A percentile compares a stretch with the other conserved stretches of the same genome.
Evolutionary conservation across 2,113 vertebrate species (phyloP).

Genomic region (Aramus guarauna): DNA sequence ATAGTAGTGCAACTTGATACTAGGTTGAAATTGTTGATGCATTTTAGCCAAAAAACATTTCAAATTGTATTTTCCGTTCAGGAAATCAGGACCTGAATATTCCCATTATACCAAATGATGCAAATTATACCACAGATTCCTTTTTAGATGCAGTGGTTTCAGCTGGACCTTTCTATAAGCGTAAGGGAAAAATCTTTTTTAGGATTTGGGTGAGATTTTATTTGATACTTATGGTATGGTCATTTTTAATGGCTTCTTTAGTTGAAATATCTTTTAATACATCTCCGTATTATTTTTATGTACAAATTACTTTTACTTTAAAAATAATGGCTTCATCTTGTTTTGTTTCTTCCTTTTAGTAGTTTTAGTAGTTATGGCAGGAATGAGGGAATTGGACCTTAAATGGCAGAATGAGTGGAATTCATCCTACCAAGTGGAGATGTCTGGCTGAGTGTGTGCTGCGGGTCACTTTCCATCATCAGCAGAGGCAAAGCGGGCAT

Average conservation of each 20-base stretch:
- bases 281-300: neutral
- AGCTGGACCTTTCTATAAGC: neutral
- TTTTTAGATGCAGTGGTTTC: neutral
- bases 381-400: neutral
- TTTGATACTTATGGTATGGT: neutral
- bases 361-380: neutral
- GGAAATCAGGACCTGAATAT: neutral
- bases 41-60: neutral
- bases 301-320: neutral
- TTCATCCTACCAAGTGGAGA: neutral
- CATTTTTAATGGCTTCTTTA: neutral
- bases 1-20: neutral
- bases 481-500: neutral
- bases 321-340: neutral
- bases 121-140: neutral
- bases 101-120: neutral
- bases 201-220: neutral
- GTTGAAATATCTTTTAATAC: neutral
- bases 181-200: neutral
- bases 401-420: neutral
- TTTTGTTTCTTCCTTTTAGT: neutral
- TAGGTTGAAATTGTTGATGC: neutral
- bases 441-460: neutral
- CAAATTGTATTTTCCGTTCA: neutral
- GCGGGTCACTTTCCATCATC: accelerated